phyloP scores from a whole-genome alignment of 2,797 vertebrate genomes.

The Mormyrus proboscirostris region DNA sequence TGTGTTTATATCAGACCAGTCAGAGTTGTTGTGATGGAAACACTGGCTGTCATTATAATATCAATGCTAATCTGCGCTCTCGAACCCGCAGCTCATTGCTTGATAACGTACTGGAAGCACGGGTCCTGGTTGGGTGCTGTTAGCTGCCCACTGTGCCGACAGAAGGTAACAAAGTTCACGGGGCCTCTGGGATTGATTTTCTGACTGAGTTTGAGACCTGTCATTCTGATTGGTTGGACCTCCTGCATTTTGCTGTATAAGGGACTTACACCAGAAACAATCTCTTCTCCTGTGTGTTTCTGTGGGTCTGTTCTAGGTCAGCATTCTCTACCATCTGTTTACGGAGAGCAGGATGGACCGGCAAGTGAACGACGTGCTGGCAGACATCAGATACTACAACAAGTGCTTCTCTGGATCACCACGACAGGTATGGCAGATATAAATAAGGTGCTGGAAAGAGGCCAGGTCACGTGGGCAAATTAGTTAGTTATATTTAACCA shows the following conservation, averaged over 20 bases:
- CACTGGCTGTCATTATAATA: not conserved
- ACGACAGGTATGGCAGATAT: conserved; percentile 44
- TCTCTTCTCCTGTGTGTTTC: not conserved
- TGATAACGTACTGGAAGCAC: conserved; percentile 75
- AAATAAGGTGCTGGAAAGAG: not conserved
- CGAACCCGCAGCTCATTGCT: conserved; percentile 63
- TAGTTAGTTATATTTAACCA: not conserved
- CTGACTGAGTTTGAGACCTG: not conserved
- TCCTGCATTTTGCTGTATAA: not conserved
- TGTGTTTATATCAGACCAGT: not conserved
- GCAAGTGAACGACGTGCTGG: conserved; percentile 52
- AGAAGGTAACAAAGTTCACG: conserved; percentile 59
- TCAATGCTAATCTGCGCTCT: not conserved
- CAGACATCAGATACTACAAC: conserved; percentile 72
- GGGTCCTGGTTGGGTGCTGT: conserved; percentile 69
- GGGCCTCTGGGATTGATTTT: not conserved
- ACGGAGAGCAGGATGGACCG: conserved; percentile 60
- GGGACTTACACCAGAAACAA: not conserved
- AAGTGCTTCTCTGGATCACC: conserved; percentile 75
- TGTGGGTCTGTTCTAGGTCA: conserved; percentile 56
- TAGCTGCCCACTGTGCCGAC: conserved; percentile 76
- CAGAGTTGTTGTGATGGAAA: not conserved
- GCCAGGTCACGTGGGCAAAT: not conserved
- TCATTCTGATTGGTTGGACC: not conserved
- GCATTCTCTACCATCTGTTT: conserved; percentile 58